Percentiles rank a stretch among this genome's conserved stretches.
Conservation (phyloP, 2,888 invertebrate species). For the Lasius fuliginosus region DNA sequence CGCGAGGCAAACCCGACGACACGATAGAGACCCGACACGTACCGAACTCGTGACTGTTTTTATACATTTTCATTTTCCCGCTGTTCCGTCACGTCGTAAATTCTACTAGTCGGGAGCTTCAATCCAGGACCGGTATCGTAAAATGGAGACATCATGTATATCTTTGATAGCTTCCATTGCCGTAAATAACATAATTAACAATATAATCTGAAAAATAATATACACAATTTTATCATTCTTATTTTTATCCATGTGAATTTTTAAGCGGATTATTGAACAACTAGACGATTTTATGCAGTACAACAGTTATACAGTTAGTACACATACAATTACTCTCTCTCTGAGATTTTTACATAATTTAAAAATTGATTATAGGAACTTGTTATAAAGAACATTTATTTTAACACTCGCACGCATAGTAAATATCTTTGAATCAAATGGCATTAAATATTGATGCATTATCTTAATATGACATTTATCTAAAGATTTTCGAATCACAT, state of each 20-base stretch:
- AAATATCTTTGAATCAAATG: not conserved
- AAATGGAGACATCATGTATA: not conserved
- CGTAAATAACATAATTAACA: conserved; percentile 16
- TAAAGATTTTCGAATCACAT: not conserved
- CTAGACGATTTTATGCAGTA: not conserved
- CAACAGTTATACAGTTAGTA: no score
- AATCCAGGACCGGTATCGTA: conserved; percentile 7
- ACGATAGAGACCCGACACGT: conserved; percentile 41
- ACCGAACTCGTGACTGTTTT: conserved; percentile 45
- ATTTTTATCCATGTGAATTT: not conserved
- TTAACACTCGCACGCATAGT: not conserved
- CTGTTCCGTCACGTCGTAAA: conserved; percentile 32
- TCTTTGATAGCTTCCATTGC: not conserved
- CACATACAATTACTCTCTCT: not conserved
- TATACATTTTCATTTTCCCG: conserved; percentile 49
- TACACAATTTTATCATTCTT: not conserved
- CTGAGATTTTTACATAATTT: not conserved
- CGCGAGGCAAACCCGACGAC: conserved; percentile 23
- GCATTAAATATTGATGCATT: not conserved
- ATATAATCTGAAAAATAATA: not conserved
- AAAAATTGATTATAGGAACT: not conserved
- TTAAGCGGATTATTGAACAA: not conserved
- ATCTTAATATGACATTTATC: not conserved
- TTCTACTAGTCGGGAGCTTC: conserved; percentile 16
- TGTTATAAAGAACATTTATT: not conserved